Percentiles rank a stretch among this genome's conserved stretches.
Evolutionary conservation across 2,888 invertebrate genomes (phyloP).

Genomic region (Agonopterix arenella): DNA sequence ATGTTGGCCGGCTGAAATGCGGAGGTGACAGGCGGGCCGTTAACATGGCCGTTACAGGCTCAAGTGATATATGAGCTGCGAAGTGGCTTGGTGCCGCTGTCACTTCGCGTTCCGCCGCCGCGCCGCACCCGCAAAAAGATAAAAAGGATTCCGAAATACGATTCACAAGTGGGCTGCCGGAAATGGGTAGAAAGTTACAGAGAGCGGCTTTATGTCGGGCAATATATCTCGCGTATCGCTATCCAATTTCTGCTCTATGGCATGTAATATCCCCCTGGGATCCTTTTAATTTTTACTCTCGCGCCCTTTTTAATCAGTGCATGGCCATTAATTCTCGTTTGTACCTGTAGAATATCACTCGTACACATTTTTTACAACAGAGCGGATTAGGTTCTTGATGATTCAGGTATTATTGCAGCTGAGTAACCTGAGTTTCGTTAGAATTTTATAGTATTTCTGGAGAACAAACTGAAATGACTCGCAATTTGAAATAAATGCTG

Average conservation of each 20-base stretch:
- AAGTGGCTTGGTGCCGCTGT: constrained; percentile 72
- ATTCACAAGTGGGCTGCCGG: constrained; percentile 73
- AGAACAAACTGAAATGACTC: too few species aligned
- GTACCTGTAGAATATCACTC: constrained; percentile 12
- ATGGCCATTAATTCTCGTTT: constrained; percentile 40
- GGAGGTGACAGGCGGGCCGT: constrained; percentile 68
- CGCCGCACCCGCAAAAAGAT: constrained; percentile 62
- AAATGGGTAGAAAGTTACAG: constrained; percentile 71
- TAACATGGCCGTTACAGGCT: constrained; percentile 63
- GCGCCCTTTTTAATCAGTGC: constrained; percentile 51
- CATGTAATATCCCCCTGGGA: constrained; percentile 64
- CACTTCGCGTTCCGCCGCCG: constrained; percentile 62
- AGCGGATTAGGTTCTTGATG: too few species aligned
- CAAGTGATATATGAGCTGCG: constrained; percentile 73
- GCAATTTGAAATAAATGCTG: too few species aligned
- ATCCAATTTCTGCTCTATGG: constrained; percentile 73
- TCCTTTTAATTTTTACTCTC: constrained; percentile 59
- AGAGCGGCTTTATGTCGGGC: constrained; percentile 66
- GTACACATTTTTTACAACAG: background rate
- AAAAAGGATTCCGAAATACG: constrained; percentile 72
- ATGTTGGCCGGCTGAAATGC: constrained; percentile 45
- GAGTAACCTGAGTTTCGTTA: too few species aligned
- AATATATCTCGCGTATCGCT: constrained; percentile 72
- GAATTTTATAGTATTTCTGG: too few species aligned
- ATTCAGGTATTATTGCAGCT: too few species aligned